phyloP scores from a whole-genome alignment of 1,140 invertebrate genomes.

The Marisa cornuarietis region DNA sequence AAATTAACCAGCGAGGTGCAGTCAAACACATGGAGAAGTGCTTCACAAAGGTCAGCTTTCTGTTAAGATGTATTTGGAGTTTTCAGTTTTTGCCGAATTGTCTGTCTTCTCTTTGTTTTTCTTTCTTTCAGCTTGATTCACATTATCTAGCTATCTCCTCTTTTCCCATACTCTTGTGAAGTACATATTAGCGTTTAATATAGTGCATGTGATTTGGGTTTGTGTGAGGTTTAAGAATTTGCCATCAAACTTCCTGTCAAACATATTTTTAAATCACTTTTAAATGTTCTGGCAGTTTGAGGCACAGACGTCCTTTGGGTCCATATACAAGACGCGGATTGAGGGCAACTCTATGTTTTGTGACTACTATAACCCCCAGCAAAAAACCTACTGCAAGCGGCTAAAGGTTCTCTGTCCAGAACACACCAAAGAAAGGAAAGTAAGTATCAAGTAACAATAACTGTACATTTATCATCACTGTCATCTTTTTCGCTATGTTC shows the following conservation, averaged over 20 bases:
- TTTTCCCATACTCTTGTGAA: no score
- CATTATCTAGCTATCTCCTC: no score
- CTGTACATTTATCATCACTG: not conserved
- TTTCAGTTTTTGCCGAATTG: not conserved
- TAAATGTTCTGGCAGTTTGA: constrained; percentile 78
- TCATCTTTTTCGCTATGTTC: no score
- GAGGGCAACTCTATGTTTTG: constrained; percentile 98
- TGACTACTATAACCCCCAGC: constrained; percentile 91
- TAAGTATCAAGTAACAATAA: constrained; percentile 67
- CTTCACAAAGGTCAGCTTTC: constrained; percentile 77
- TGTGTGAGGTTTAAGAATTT: no score
- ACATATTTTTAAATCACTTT: not conserved
- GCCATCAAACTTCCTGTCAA: no score
- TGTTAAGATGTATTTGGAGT: not conserved
- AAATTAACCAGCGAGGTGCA: constrained; percentile 84
- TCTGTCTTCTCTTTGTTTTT: no score
- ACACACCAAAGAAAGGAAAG: constrained; percentile 95
- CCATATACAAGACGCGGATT: constrained; percentile 91
- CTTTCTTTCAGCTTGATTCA: no score
- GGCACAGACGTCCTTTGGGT: constrained; percentile 95
- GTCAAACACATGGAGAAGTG: constrained; percentile 78
- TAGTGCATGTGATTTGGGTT: no score
- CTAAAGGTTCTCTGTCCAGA: constrained; percentile 96
- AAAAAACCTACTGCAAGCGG: constrained; percentile 94
- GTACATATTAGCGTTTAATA: no score